These are phyloP conservation scores for Poeciliopsis prolifica DNA, from an alignment of 2,113 vertebrate species.

Conservation along the genomic window DNA sequence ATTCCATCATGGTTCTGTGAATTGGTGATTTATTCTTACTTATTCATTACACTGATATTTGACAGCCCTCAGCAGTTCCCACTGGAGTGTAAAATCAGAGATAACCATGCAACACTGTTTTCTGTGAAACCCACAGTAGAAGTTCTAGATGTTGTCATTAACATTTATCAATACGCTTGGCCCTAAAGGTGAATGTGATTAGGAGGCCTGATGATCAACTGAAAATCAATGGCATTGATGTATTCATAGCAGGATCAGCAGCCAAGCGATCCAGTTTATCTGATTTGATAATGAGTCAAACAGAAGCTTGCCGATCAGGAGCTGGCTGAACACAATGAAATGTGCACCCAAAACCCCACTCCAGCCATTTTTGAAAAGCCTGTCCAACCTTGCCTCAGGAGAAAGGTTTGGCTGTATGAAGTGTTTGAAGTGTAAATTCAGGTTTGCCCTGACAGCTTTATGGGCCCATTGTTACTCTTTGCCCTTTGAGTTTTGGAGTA, in stretches of 20 bases:
- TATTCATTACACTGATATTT: slow-evolving; percentile 49
- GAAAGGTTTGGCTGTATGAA: slow-evolving; percentile 53
- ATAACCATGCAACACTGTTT: slow-evolving; percentile 51
- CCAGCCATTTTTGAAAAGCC: slow-evolving; percentile 18
- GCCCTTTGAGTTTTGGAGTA: slow-evolving; percentile 56
- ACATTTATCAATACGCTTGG: slow-evolving; percentile 53
- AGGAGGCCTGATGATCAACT: slow-evolving; percentile 51
- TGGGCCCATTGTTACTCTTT: slow-evolving; percentile 72
- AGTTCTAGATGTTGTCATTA: slow-evolving; percentile 59
- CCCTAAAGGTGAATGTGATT: slow-evolving; percentile 72
- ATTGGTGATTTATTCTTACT: slow-evolving; percentile 37
- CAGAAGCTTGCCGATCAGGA: not conserved
- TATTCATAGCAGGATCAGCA: slow-evolving; percentile 44
- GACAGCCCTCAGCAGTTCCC: slow-evolving; percentile 22
- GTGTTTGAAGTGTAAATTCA: slow-evolving; percentile 64
- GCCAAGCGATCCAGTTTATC: slow-evolving; percentile 25
- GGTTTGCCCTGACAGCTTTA: slow-evolving; percentile 69
- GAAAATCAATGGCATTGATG: slow-evolving; percentile 65
- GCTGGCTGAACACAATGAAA: slow-evolving; percentile 34
- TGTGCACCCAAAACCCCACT: not conserved
- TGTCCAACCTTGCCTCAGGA: slow-evolving; percentile 34
- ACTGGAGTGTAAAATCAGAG: slow-evolving; percentile 42
- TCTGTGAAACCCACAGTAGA: slow-evolving; percentile 60
- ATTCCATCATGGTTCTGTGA: slow-evolving; percentile 1
- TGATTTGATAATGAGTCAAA: slow-evolving; percentile 12